Evolutionary conservation across 2,797 vertebrate species (phyloP).

Genomic region (Lepilemur ruficaudatus): DNA sequence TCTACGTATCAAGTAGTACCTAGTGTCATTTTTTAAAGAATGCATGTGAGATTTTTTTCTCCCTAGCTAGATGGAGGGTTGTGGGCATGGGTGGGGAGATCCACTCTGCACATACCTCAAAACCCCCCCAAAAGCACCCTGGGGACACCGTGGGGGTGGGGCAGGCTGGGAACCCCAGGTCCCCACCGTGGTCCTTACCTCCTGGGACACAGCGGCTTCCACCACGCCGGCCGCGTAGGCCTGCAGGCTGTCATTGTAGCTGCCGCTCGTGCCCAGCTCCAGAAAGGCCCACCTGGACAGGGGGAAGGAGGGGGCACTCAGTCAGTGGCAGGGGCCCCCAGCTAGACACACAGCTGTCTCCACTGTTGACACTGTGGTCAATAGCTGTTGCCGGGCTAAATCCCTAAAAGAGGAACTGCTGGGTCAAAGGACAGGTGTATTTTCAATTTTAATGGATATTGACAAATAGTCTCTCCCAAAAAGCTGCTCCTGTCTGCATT

Average conservation of each 20-base stretch:
- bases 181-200: conserved; percentile 82
- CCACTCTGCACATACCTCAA: accelerated
- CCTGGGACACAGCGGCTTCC: conserved; percentile 90
- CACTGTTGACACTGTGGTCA: accelerated
- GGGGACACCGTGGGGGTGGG: accelerated
- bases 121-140: neutral
- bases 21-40: neutral
- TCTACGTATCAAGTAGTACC: accelerated
- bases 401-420: neutral
- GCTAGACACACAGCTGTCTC: neutral
- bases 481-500: neutral
- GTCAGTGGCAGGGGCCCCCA: neutral
- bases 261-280: conserved; percentile 88
- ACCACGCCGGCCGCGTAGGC: conserved; percentile 94
- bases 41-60: neutral
- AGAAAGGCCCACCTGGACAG: conserved; percentile 91
- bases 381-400: neutral
- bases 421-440: neutral
- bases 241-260: conserved; percentile 93
- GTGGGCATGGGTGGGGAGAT: accelerated
- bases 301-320: neutral
- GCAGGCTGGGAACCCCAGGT: neutral
- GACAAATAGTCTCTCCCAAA: neutral
- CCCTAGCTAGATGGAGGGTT: neutral
- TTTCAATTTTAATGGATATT: neutral